Evolutionary conservation across 1,140 invertebrate genomes (phyloP).

Genomic region (Trichogramma pretiosum): DNA sequence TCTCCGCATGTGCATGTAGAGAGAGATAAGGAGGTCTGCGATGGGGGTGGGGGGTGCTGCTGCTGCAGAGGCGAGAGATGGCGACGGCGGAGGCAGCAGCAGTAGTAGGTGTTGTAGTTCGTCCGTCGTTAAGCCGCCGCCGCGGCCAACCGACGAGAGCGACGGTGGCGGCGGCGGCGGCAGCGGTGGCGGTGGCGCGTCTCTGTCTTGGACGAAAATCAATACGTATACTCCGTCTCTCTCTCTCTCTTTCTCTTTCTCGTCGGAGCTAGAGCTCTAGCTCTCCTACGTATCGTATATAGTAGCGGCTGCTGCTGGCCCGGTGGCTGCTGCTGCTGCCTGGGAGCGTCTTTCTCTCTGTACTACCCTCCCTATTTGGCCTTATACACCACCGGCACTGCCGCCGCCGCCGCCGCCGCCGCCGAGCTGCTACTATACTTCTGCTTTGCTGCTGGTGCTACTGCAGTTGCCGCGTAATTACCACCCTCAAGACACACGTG

Average conservation of each 20-base stretch:
- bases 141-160: no score
- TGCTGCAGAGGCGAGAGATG: constrained; percentile 18
- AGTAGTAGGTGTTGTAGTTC: constrained; percentile 38
- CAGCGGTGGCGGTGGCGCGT: constrained; percentile 25
- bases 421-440: neutral
- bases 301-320: no score
- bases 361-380: constrained; percentile 16
- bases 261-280: no score
- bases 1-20: no score
- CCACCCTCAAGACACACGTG: constrained; percentile 48
- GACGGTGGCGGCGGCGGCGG: constrained; percentile 39
- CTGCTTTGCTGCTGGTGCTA: constrained; percentile 21
- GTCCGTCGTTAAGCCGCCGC: no score
- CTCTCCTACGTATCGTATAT: no score
- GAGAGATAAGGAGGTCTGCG: neutral
- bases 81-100: constrained; percentile 20
- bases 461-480: constrained; percentile 48
- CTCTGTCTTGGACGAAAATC: constrained; percentile 48
- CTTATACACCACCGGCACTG: no score
- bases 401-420: constrained; percentile 20
- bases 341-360: constrained; percentile 5
- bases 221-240: constrained; percentile 39
- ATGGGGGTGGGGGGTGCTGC: constrained; percentile 12
- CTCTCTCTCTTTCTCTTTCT: no score
- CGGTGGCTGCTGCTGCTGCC: neutral